Base-by-base conservation (phyloP, 2,113 vertebrate species). In the Grus americana region DNA sequence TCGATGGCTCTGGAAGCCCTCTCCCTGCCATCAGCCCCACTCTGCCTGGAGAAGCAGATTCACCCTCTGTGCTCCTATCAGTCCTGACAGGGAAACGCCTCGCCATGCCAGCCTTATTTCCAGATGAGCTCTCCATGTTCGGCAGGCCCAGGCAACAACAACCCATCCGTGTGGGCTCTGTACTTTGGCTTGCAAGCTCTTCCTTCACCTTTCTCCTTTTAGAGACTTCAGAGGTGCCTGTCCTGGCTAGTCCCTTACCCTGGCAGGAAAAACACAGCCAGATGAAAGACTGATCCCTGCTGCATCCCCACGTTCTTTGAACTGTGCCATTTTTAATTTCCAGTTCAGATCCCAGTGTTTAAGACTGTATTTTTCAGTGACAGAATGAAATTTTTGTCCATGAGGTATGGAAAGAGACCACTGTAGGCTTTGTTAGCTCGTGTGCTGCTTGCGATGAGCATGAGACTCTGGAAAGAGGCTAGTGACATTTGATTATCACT, bases 401-500 rank as follows among this genome's bases (percentile, higher is more conserved):
- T 11, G 29, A 96, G 80, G 84, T 82, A 44, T 40, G 54, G 70
- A 85, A 52, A 89, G 78, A 74, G 70, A 62, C 8, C 0, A 7
- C 90, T 83, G 40, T 52, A 79, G 84, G 80, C 81, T 94, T 92
- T 87, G 78, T 73, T 73, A 91, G 74, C 36, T 1, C 7, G 44
- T 16, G 52, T 32, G 76, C 70, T 72, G 66, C 76, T 36, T 54
- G 54, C 2, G 0, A 70, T 30, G 70, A 86, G 66, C 81, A 27
- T 2, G 2, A 58, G 83, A 70, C 73, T 89, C 62, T 44, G 70
- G 49, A n/a, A 91, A 85, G 71, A 85, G 74, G 50, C 66, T 61
- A 61, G 34, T 95, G 97, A 92, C 94, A 90, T 95, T 91, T 94
- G 95, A 90, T 97, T 94, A 97, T 95, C 94, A 86, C 91, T 90